These are phyloP conservation scores for Thamnophis sirtalis DNA, from an alignment of 2,113 vertebrate species.

Conservation along the genomic window DNA sequence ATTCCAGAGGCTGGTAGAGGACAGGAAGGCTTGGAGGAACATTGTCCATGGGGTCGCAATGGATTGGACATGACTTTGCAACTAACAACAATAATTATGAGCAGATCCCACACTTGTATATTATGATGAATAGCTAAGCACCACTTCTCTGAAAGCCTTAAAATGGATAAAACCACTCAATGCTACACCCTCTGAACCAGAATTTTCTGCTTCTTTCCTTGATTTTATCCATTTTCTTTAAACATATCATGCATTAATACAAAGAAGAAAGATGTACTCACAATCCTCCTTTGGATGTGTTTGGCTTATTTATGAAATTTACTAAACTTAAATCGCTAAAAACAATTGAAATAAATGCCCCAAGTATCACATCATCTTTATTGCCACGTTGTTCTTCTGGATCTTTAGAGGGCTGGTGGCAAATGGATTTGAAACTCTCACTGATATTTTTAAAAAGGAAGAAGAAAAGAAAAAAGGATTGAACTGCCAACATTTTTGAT, in stretches of 20 bases:
- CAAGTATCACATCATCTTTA: background rate
- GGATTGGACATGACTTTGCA: too few species aligned
- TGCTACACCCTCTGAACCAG: background rate
- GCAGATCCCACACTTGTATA: background rate
- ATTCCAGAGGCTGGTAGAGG: too few species aligned
- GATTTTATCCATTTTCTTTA: background rate
- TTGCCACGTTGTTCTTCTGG: background rate
- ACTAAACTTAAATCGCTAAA: background rate
- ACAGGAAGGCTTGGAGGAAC: too few species aligned
- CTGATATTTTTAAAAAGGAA: background rate
- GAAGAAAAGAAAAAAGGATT: background rate
- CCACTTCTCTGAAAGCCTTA: background rate
- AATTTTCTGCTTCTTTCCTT: background rate
- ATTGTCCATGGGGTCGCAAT: too few species aligned
- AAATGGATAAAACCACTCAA: background rate
- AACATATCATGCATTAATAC: background rate
- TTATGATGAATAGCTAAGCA: background rate
- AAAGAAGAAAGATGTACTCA: background rate
- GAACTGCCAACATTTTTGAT: background rate
- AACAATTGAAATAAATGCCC: background rate
- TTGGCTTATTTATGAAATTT: background rate
- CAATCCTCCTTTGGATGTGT: background rate
- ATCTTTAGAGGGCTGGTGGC: background rate
- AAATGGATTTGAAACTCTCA: background rate
- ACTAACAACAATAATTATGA: background rate